These are phyloP conservation scores for Nibea albiflora DNA, from an alignment of 2,113 vertebrate species.

Conservation along the genomic window DNA sequence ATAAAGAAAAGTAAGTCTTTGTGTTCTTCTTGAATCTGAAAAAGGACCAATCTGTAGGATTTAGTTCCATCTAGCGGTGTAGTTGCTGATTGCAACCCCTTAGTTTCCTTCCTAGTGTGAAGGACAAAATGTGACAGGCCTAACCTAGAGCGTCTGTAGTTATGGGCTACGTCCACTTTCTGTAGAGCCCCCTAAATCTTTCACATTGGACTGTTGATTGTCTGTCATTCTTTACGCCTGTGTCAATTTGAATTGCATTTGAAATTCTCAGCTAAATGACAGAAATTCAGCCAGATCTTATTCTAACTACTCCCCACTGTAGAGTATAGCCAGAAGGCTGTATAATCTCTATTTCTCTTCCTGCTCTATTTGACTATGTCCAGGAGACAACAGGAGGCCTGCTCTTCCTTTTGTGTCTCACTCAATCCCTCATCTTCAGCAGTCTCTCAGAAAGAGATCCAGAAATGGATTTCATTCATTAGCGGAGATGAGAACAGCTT, in stretches of 20 bases:
- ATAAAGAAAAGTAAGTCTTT: background rate
- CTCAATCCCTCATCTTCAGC: conserved; percentile 48
- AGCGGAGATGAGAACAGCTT: conserved; percentile 61
- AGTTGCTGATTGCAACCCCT: no score
- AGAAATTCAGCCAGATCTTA: conserved; percentile 19
- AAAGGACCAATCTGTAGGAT: no score
- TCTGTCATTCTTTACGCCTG: background rate
- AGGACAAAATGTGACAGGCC: no score
- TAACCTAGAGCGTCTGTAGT: no score
- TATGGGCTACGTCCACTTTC: no score
- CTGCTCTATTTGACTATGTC: conserved; percentile 44
- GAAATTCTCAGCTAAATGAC: conserved; percentile 15
- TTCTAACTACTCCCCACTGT: conserved; percentile 6
- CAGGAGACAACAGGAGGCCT: conserved; percentile 54
- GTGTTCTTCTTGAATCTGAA: background rate
- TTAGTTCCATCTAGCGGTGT: no score
- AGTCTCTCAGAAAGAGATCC: conserved; percentile 58
- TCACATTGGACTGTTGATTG: no score
- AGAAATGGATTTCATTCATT: conserved; percentile 70
- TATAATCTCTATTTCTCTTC: conserved; percentile 24
- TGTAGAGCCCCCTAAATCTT: no score
- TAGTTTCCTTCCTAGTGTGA: no score
- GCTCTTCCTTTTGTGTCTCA: conserved; percentile 51
- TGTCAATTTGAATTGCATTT: conserved; percentile 6
- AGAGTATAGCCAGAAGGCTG: conserved; percentile 35